Base-by-base conservation (phyloP, 1,140 invertebrate genomes). In the Scylla paramamosain region DNA sequence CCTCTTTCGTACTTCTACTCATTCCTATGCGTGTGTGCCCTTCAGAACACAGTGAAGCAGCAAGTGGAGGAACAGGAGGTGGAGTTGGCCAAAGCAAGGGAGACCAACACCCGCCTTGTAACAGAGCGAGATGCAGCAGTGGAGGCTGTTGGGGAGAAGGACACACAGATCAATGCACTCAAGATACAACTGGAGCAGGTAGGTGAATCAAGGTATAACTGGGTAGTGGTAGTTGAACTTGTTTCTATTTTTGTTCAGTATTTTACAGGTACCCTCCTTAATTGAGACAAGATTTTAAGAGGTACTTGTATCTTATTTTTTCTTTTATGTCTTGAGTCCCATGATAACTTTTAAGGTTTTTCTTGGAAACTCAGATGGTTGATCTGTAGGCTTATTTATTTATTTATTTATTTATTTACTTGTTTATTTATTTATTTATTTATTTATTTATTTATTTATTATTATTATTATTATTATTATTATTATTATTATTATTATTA, bases 181-280 rank as follows among this genome's bases (percentile, higher is more conserved):
- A 92, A 92, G 29, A 84, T 83, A 46, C 94, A 95, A 14, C 91
- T 95, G 8, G 94, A 95, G 16, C 94, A 95, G 94, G 94, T 95
- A 67, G 25, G 89, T 52, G n/a, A 12, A 59, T 59, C 12, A 59
- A 59, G 10, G 52, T 0, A 59, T 59, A 8, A 7, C 29, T 45
- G n/a, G 32, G 25, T 29, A 29, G 28, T 28, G 20, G 25, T 8
- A 10, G 29, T 86, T 7, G 25, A 20, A n/a, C 16, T 20, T 86
- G 29, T 31, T 12, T 86, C 12, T 20, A 0, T 86, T 31, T 39
- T 39, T 39, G 39, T 39, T 39, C 39, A 39, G 1, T 39, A 39
- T 1, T 39, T 39, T 39, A 39, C 39, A 39, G 39, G 39, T 39
- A 39, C 39, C 6, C 6, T 39, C 1, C 6, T 39, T 39, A 3